Evolutionary conservation across 2,113 vertebrate genomes (phyloP).

Genomic region (Uria aalge): DNA sequence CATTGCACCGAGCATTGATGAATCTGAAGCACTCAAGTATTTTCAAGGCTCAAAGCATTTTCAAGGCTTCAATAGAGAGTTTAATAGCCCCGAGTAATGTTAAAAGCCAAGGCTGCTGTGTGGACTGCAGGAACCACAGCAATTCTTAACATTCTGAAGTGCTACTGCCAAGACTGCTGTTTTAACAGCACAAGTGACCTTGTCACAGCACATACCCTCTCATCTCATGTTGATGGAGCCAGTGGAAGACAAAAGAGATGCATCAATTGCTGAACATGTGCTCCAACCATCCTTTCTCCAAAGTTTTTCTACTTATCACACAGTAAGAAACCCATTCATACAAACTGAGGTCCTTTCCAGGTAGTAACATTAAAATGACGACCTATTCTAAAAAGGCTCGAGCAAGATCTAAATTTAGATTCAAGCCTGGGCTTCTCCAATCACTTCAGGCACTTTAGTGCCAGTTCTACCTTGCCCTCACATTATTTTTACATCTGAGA

Average conservation of each 20-base stretch:
- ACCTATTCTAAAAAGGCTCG: not conserved
- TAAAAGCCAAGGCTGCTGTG: not conserved
- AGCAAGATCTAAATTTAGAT: not conserved
- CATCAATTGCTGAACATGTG: not conserved
- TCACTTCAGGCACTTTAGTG: not conserved
- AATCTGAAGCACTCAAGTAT: not conserved
- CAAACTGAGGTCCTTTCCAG: not conserved
- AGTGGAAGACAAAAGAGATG: not conserved
- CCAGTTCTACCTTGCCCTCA: not conserved
- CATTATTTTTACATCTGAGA: not conserved
- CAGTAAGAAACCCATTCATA: not conserved
- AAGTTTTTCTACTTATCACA: not conserved
- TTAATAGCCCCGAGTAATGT: not conserved
- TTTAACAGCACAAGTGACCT: not conserved
- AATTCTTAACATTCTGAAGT: not conserved
- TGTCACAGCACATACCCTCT: not conserved
- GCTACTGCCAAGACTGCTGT: not conserved
- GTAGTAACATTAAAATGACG: not conserved
- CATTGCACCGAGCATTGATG: rapidly evolving
- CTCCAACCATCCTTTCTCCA: not conserved
- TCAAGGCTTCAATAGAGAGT: not conserved
- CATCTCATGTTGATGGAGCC: not conserved
- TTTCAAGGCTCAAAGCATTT: not conserved
- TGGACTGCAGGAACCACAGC: not conserved
- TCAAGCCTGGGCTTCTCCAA: not conserved